Evolutionary conservation across 2,113 vertebrate species (phyloP).

Genomic region (Grallaria varia): DNA sequence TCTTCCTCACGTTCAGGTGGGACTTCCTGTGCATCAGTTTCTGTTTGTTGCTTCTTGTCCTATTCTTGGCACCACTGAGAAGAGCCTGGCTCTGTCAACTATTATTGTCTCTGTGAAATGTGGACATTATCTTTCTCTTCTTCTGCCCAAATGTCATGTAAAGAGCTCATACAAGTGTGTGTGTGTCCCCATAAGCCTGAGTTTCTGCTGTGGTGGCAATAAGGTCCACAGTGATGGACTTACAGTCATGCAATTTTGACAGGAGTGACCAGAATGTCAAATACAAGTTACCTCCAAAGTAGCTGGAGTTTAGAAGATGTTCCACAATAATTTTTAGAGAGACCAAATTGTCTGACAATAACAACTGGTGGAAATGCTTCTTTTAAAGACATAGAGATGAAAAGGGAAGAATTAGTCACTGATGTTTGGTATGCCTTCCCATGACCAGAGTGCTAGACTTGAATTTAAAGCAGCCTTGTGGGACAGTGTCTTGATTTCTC

Average conservation of each 20-base stretch:
- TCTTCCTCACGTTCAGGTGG: background rate
- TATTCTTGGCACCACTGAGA: background rate
- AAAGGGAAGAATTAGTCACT: background rate
- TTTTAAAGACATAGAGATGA: background rate
- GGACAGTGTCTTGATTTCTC: background rate
- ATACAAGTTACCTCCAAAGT: accelerated
- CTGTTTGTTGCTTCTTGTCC: background rate
- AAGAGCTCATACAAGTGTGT: background rate
- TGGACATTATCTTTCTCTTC: background rate
- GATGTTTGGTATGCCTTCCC: background rate
- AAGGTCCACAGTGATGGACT: background rate
- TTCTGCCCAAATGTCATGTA: background rate
- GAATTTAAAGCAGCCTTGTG: background rate
- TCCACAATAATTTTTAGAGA: background rate
- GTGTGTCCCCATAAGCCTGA: background rate
- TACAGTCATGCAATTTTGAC: background rate
- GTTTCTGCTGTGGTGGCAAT: background rate
- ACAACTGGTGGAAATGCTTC: background rate
- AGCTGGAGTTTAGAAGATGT: background rate
- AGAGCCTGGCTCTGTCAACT: background rate
- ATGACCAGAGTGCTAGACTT: background rate
- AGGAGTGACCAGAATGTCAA: background rate
- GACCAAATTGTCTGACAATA: background rate
- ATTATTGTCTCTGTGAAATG: background rate
- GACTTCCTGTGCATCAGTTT: background rate